phyloP scores from a whole-genome alignment of 2,888 invertebrate species.

The Drepanosiphum platanoidis region DNA sequence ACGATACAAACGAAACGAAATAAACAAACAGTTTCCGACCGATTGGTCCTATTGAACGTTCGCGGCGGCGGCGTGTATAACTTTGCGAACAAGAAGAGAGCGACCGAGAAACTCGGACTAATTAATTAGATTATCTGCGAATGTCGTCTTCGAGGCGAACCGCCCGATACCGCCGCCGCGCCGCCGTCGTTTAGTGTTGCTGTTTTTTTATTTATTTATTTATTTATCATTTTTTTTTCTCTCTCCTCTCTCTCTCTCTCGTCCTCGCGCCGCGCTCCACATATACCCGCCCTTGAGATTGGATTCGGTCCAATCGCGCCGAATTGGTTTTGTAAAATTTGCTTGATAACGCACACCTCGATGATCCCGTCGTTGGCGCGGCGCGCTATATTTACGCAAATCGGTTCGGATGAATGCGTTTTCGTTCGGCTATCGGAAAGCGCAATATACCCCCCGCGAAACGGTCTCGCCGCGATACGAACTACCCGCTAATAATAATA shows the following conservation, averaged over 20 bases:
- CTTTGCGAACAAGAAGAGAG: not conserved
- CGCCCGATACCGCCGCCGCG: not conserved
- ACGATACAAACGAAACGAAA: not conserved
- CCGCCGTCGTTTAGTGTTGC: not conserved
- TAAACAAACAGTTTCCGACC: not conserved
- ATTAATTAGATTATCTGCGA: constrained; percentile 44
- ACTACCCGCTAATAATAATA: too few relatives aligned
- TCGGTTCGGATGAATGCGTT: constrained; percentile 41
- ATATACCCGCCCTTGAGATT: not conserved
- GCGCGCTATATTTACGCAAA: constrained; percentile 21
- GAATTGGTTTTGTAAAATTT: constrained; percentile 42
- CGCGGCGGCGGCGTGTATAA: not conserved
- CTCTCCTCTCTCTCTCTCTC: too few relatives aligned
- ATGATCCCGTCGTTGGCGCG: constrained; percentile 48
- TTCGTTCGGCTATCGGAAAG: not conserved
- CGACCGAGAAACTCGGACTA: constrained; percentile 9
- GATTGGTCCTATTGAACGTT: not conserved
- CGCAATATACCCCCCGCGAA: constrained; percentile 25
- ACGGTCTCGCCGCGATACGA: not conserved
- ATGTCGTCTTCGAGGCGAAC: constrained; percentile 23
- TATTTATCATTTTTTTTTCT: too few relatives aligned
- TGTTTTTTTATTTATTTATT: too few relatives aligned
- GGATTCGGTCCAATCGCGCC: constrained; percentile 42
- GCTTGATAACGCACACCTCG: constrained; percentile 43
- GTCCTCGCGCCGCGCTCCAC: too few relatives aligned